Conservation (phyloP, 2,888 invertebrate genomes). For the Eupeodes latifasciatus region DNA sequence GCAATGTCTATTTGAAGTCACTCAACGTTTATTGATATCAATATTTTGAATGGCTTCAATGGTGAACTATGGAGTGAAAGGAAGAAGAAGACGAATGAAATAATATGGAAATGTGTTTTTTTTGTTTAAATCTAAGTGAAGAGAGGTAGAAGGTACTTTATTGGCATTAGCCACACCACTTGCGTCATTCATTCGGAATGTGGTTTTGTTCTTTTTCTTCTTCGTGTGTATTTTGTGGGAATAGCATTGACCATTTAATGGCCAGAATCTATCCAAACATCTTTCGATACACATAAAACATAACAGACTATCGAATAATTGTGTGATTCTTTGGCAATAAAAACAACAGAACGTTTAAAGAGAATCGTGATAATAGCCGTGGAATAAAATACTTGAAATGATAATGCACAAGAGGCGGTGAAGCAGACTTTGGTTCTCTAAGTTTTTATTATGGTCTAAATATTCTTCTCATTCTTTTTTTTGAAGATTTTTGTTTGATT, state of each 20-base stretch:
- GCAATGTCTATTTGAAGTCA: constrained; percentile 35
- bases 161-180: constrained; percentile 33
- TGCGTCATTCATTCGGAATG: constrained; percentile 34
- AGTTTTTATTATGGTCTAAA: too few species aligned
- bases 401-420: neutral
- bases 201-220: constrained; percentile 11
- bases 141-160: constrained; percentile 26
- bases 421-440: neutral
- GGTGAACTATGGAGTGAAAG: constrained; percentile 1
- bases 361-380: constrained; percentile 13
- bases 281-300: constrained; percentile 1
- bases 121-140: constrained; percentile 1
- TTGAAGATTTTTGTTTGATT: neutral
- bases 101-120: constrained; percentile 24
- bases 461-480: neutral
- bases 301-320: neutral
- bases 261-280: constrained; percentile 39
- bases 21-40: constrained; percentile 14
- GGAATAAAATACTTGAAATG: constrained; percentile 1
- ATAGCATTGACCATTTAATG: constrained; percentile 46
- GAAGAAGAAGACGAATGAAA: constrained; percentile 7
- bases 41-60: neutral
- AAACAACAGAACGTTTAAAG: neutral
- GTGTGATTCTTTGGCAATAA: constrained; percentile 7
- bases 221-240: neutral